Base-by-base conservation (phyloP, 2,113 vertebrate genomes). In the Pyxicephalus adspersus region DNA sequence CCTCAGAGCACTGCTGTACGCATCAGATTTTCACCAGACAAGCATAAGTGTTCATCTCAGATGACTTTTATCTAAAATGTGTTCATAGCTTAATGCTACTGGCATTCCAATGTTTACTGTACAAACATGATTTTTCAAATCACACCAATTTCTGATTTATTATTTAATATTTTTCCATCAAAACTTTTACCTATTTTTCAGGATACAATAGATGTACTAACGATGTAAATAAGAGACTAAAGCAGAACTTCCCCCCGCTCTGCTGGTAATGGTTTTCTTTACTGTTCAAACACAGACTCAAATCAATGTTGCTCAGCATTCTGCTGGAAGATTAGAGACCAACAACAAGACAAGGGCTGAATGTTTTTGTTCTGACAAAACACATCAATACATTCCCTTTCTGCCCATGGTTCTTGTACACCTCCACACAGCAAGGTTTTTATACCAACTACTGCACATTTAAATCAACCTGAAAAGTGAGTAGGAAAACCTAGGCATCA, bases 241-340 rank as follows among this genome's bases (percentile, higher is more conserved):
- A 61, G 22, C 57, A 63, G 23, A 31, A 75, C 54, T 57, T 25
- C 72, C 57, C n/a, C 61, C 50, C 51, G n/a, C 72, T 45, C 72
- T 45, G 72, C 72, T 75, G 72, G 55, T 75, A 75, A 75, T 61
- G 57, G 55, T 25, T 61, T 38, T 61, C 72, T 75, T 75, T 75
- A 75, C 57, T 31, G 55, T 51, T 75, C 6, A 45, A 61, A 61
- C 57, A 61, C 72, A 75, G 55, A 34, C 55, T 57, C 29, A 61
- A 75, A 75, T 61, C 72, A 31, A 75, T 75, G 72, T 75, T 61
- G 50, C 57, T 75, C 72, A 75, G 72, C 72, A 74, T 60, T 74
- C 72, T 34, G n/a, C 55, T 61, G 22, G 13, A 20, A 45, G 57
- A 75, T 75, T 75, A 75, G 72, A 61, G 57, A 75, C 29, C 55